Percentiles rank a stretch among this genome's conserved stretches.
Conservation (phyloP, 2,888 invertebrate genomes). For the Trilocha varians region DNA sequence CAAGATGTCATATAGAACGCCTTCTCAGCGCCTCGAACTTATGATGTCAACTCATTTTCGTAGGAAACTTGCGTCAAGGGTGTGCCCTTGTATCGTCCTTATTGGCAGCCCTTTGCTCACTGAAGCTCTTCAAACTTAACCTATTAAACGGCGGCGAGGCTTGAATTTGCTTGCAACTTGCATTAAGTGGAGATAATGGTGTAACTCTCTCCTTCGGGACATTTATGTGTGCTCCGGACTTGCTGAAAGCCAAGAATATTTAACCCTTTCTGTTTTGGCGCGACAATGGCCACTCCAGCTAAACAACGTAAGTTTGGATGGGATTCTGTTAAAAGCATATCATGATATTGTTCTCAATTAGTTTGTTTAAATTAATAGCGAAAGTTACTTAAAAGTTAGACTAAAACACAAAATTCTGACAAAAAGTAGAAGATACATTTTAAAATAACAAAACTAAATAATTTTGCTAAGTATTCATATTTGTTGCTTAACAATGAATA, state of each 20-base stretch:
- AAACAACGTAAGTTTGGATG: not conserved
- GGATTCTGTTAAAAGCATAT: not conserved
- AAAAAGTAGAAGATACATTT: no score
- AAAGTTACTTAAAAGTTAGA: no score
- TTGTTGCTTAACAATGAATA: no score
- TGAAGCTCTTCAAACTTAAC: constrained; percentile 31
- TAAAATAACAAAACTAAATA: no score
- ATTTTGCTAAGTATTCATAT: no score
- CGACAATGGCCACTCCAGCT: not conserved
- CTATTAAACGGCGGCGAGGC: constrained; percentile 29
- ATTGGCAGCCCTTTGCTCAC: constrained; percentile 26
- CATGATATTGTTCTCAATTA: not conserved
- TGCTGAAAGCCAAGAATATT: constrained; percentile 5
- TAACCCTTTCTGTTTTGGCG: constrained; percentile 5
- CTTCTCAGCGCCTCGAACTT: constrained; percentile 16
- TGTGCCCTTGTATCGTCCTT: constrained; percentile 26
- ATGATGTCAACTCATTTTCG: constrained; percentile 23
- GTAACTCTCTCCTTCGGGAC: constrained; percentile 23
- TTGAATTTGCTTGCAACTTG: constrained; percentile 34
- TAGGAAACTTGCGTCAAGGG: constrained; percentile 20
- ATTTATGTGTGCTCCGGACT: constrained; percentile 5
- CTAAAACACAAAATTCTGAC: no score
- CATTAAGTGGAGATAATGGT: constrained; percentile 31
- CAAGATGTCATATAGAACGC: not conserved
- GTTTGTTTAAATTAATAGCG: no score